Conservation (phyloP, 53 echinoderm and acorn worm species). For the Stichopus horrens region DNA sequence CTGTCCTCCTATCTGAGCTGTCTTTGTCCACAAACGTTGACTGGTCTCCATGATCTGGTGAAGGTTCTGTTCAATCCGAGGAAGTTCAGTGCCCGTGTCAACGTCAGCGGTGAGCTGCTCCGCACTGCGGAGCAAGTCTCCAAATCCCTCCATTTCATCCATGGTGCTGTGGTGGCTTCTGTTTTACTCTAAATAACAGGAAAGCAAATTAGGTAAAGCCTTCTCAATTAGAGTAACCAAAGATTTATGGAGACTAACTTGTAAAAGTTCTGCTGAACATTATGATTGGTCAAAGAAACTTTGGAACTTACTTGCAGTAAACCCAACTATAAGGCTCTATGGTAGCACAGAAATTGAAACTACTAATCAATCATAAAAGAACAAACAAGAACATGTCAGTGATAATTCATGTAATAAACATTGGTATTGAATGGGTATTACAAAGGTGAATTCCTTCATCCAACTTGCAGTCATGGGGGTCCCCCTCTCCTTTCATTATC, state of each 20-base stretch:
- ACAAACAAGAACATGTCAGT: no score
- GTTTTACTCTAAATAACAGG: neutral
- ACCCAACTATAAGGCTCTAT: neutral
- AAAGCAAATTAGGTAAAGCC: neutral
- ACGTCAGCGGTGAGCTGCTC: constrained; percentile 99
- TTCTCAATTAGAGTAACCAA: no score
- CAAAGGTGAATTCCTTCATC: no score
- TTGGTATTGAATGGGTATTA: no score
- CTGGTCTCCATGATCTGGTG: constrained; percentile 98
- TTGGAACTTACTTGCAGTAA: neutral
- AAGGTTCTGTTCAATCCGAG: constrained; percentile 87
- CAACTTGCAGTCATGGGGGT: no score
- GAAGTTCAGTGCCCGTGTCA: constrained; percentile 89
- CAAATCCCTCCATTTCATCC: constrained; percentile 73
- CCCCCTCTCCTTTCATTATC: no score
- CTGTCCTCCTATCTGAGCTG: constrained; percentile 83
- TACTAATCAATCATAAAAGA: no score
- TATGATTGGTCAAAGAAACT: neutral
- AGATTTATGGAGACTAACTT: neutral
- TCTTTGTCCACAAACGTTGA: constrained; percentile 96
- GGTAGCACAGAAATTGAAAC: no score
- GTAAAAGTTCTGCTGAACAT: neutral
- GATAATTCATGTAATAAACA: no score
- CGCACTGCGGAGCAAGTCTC: constrained; percentile 90
- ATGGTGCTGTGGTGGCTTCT: neutral